Conservation (phyloP, 1,140 invertebrate species). For the Brachionus rotundiformis region DNA sequence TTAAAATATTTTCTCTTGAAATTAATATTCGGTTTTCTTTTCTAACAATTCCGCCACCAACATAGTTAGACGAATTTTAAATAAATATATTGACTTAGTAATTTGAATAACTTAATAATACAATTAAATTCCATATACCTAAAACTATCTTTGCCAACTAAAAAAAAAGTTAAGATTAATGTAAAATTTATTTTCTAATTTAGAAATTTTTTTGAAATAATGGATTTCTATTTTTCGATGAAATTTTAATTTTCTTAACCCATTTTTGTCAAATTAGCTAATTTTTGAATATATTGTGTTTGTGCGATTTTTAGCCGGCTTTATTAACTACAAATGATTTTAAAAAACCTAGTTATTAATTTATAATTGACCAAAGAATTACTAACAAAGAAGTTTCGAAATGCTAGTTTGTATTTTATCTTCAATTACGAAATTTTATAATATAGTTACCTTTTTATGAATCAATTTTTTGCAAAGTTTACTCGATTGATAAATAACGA, state of each 20-base stretch:
- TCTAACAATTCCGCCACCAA: conserved; percentile 11
- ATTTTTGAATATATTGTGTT: not conserved
- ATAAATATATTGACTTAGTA: conserved; percentile 16
- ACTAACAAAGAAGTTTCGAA: not conserved
- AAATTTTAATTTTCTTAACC: not conserved
- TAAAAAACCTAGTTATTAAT: conserved; percentile 16
- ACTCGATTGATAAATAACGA: conserved; percentile 30
- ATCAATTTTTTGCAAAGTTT: conserved; percentile 26
- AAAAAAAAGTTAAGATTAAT: not conserved
- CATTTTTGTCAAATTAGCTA: not conserved
- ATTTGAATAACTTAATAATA: conserved; percentile 3
- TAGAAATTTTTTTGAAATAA: too few species aligned
- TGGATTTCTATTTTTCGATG: not conserved
- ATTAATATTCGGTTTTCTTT: not conserved
- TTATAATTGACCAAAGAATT: conserved; percentile 22
- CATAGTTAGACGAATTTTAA: not conserved
- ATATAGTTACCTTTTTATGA: conserved; percentile 6
- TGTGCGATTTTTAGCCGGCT: not conserved
- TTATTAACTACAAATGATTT: not conserved
- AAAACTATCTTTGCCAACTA: not conserved
- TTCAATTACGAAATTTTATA: conserved; percentile 4
- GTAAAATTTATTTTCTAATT: too few species aligned
- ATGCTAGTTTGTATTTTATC: not conserved
- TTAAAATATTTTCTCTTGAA: conserved; percentile 20
- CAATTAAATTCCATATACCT: not conserved